Conservation (phyloP, 2,888 invertebrate species). For the Ceramica pisi region DNA sequence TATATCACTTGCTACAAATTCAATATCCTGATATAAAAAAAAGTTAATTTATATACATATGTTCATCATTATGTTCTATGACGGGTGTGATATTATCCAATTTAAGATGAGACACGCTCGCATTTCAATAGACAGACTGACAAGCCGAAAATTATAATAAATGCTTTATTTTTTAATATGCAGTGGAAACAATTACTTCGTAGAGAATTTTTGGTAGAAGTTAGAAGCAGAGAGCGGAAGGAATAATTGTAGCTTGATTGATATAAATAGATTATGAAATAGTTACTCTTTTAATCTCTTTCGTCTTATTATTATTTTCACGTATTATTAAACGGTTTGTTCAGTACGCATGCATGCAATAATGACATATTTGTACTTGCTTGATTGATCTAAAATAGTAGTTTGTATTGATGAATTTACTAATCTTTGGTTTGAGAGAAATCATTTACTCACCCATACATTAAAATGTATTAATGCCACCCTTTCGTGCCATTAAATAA, state of each 20-base stretch:
- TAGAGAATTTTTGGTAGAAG: conserved; percentile 58
- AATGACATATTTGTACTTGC: no score
- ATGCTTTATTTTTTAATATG: conserved; percentile 84
- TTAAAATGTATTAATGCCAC: no score
- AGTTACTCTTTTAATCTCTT: no score
- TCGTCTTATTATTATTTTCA: no score
- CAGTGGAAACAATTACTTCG: conserved; percentile 85
- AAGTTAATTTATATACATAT: conserved; percentile 71
- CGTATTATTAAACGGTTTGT: no score
- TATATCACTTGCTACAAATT: conserved; percentile 63
- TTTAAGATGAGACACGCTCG: conserved; percentile 89
- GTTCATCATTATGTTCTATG: conserved; percentile 69
- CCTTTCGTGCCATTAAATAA: no score
- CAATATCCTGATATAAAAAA: conserved; percentile 58
- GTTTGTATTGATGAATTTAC: no score
- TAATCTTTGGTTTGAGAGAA: no score
- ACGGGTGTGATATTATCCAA: conserved; percentile 84
- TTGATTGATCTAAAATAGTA: no score
- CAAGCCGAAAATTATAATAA: conserved; percentile 89
- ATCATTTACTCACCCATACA: no score
- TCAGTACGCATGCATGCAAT: no score
- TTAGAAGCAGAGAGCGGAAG: conserved; percentile 53
- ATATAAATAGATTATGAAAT: neutral
- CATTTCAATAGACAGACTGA: conserved; percentile 88
- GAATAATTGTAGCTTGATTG: neutral